phyloP scores from a whole-genome alignment of 2,113 vertebrate species.

The Narcine bancroftii region DNA sequence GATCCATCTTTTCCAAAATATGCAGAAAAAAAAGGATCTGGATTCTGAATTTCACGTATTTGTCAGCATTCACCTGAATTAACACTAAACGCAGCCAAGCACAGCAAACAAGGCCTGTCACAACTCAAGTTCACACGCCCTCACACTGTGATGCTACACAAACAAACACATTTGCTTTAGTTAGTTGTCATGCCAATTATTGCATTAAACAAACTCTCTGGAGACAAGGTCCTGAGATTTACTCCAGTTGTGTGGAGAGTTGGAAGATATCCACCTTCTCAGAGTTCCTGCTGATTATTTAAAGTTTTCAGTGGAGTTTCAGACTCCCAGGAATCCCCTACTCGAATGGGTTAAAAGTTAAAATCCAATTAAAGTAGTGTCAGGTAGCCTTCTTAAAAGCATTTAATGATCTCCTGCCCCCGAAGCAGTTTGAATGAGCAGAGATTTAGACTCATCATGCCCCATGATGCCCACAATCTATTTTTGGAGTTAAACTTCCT shows the following conservation, averaged over 20 bases:
- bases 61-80: constrained; percentile 16
- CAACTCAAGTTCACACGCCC: neutral
- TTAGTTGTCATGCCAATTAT: neutral
- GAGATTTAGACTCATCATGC: neutral
- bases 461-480: neutral
- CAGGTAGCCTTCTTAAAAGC: neutral
- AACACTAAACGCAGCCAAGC: constrained; percentile 1
- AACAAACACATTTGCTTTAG: neutral
- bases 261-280: neutral
- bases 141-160: neutral
- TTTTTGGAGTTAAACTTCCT: neutral
- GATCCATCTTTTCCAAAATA: constrained; percentile 32
- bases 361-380: neutral
- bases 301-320: neutral
- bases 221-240: neutral
- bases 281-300: neutral
- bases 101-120: neutral
- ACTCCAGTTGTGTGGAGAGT: neutral
- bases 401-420: neutral
- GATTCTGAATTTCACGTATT: neutral
- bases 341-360: neutral
- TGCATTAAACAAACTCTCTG: neutral
- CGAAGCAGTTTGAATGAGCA: neutral
- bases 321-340: neutral
- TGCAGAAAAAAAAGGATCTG: neutral